Base-by-base conservation (phyloP, 2,113 vertebrate genomes). In the Chaetodon auriga region DNA sequence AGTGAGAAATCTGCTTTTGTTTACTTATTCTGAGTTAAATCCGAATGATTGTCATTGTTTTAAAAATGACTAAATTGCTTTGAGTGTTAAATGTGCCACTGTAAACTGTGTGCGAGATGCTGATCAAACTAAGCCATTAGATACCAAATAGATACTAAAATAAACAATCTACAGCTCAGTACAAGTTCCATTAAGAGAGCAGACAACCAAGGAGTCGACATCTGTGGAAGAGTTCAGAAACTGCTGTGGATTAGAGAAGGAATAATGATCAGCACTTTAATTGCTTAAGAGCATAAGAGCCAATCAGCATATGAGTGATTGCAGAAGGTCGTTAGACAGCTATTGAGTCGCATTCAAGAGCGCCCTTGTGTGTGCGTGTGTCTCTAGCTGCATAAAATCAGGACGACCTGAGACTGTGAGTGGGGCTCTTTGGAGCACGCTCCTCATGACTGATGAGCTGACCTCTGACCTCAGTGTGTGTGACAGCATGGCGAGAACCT, bases 361-460 rank as follows among this genome's bases (percentile, higher is more conserved):
- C 49, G 4, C 49, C 9, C 10, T 18, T 68, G 46, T 45, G 49
- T 11, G 7, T 51, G 57, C 1, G 43, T 68, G 68, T 58, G 74
- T 51, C 48, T 46, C 68, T 36, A 25, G 46, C 63, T 80, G 80
- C 64, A 69, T 65, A 16, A 71, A 78, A 80, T 78, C 65, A 77
- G 25, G 30, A 25, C 19, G 51, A 81, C 65, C 58, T 48, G 36
- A 23, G 23, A 25, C 63, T 74, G 51, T 23, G 58, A 79, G 61
- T 43, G 36, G 7, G 57, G 54, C 65, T 60, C n/a, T 62, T 10
- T 16, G 36, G 46, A 74, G 25, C 87, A 62, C 55, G 41, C 45
- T 62, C 64, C 68, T 35, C 43, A 53, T 78, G 80, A 83, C 45
- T 78, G 85, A 91, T 90, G 65, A 92, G 70, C 25, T 84, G 82